Evolutionary conservation across 2,888 invertebrate genomes (phyloP).

Genomic region (Eilema caniola): DNA sequence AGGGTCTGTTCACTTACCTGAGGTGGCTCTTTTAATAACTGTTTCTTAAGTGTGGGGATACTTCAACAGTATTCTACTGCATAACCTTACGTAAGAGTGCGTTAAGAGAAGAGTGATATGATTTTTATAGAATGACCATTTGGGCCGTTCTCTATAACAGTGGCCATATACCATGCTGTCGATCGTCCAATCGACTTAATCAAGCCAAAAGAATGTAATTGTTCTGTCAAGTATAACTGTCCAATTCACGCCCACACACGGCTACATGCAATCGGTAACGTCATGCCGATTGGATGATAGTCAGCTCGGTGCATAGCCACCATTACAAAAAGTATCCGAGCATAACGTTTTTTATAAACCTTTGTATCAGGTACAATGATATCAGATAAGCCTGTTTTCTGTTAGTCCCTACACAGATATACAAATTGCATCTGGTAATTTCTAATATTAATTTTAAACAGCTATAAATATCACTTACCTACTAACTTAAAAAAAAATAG

Average conservation of each 20-base stretch:
- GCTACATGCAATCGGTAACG: constrained; percentile 4
- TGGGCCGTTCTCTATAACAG: neutral
- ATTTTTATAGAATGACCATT: neutral
- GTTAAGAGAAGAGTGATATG: neutral
- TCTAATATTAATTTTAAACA: constrained; percentile 1
- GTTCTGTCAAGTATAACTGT: constrained; percentile 4
- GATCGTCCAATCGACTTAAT: neutral
- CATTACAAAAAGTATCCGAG: constrained; percentile 5
- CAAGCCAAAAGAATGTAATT: neutral
- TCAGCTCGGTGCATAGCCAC: neutral
- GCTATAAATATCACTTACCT: neutral
- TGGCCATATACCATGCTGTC: neutral
- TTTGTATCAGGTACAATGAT: neutral
- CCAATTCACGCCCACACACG: constrained; percentile 1
- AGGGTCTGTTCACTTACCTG: neutral
- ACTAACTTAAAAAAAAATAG: neutral
- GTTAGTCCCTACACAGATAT: neutral
- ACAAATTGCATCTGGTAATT: neutral
- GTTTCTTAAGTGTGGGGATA: neutral
- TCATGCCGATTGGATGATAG: constrained; percentile 3
- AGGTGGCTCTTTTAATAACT: neutral
- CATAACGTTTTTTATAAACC: constrained; percentile 1
- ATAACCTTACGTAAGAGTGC: neutral
- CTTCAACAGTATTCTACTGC: too few species aligned
- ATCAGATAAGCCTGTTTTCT: neutral